Percentiles rank a stretch among this genome's conserved stretches.
Evolutionary conservation across 2,113 vertebrate genomes (phyloP).

Genomic region (Pollimyrus isidori): DNA sequence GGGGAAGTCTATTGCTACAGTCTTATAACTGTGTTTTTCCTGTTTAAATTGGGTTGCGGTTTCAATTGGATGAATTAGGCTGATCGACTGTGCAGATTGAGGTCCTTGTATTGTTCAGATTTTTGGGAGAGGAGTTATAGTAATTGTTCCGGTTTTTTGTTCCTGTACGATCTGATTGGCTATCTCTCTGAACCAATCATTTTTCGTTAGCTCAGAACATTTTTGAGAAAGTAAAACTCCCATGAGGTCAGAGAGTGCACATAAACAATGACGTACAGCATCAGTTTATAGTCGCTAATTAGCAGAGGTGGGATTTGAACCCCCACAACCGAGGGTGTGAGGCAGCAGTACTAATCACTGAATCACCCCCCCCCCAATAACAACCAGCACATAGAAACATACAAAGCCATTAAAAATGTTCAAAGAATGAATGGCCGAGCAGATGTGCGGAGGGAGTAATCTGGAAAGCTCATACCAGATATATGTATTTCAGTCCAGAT

Average conservation of each 20-base stretch:
- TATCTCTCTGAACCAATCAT: too few species aligned
- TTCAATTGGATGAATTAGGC: too few species aligned
- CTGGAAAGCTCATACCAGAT: background rate
- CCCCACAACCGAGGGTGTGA: background rate
- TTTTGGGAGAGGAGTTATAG: too few species aligned
- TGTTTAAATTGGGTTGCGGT: too few species aligned
- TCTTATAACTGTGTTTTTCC: too few species aligned
- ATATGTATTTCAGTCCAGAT: background rate
- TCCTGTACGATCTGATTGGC: too few species aligned
- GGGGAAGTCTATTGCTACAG: background rate
- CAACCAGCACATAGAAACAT: background rate
- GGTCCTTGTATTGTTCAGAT: too few species aligned
- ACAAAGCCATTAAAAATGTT: background rate
- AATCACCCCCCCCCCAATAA: background rate
- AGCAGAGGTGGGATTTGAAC: background rate
- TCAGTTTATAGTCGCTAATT: background rate
- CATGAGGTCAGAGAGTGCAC: background rate
- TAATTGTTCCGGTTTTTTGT: too few species aligned
- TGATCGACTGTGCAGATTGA: too few species aligned
- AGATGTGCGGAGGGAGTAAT: background rate
- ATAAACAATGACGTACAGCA: background rate
- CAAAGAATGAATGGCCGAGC: background rate
- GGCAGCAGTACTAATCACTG: background rate
- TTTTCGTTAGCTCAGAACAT: too few species aligned
- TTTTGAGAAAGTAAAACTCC: too few species aligned